Evolutionary conservation across 1,140 invertebrate genomes (phyloP), one percentile per base, ranked within the genome.

Genomic region (Drosophila serrata): DNA sequence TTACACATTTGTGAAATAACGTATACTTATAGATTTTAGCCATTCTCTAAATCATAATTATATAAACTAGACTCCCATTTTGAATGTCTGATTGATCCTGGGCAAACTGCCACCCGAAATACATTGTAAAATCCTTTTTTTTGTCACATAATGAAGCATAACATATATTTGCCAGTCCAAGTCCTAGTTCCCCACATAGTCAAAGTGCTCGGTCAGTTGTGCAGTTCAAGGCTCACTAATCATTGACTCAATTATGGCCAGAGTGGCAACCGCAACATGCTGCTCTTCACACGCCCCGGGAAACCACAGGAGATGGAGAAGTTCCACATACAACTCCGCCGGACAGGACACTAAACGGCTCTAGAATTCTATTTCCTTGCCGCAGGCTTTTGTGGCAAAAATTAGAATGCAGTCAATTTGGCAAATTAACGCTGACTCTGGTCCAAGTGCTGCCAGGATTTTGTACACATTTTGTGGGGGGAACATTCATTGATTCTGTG

Each of bases 341-440:
- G 27, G 17, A 33, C 13, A 9, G 33, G 33, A 27, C 37, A 31
- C 19, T 55, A 45, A 31, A 53, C 31, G 62, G 35, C 27, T 43
- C 62, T 13, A 31, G 27, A 24, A 68, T 37, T 67, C 17, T 11
- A 37, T 48, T 42, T 49, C 63, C 40, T 12, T 17, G 35, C 49
- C 48, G 11, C 48, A 35, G 29, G 33, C 42, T 39, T 39, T 67
- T 42, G 35, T 27, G 27, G 35, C 51, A 6, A 8, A 37, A 70
- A 63, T 58, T 78, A 72, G 51, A 62, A 48, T 59, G 59, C 60
- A 79, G 48, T 49, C 56, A 51, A 68, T 77, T 76, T 67, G 55
- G 40, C 17, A 40, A 67, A 76, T 68, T 55, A 60, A 33, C 13
- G 62, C 40, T 40, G 61, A 11, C 62, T n/a, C 6, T 19, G 7